These are phyloP conservation scores for Brachionus plicatilis DNA, from an alignment of 1,140 invertebrate species.

Conservation along the genomic window DNA sequence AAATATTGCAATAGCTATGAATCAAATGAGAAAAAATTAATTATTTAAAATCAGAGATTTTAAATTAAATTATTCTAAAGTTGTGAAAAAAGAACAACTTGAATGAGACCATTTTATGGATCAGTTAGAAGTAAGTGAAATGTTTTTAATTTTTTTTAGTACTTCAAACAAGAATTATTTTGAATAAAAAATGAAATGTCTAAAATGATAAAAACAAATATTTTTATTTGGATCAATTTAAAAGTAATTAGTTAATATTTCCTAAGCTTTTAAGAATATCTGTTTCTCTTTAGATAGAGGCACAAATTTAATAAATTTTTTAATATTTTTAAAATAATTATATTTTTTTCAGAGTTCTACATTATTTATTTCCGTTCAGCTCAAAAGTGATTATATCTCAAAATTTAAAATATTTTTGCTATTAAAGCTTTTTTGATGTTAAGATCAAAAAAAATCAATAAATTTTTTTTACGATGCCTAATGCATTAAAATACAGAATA, in stretches of 20 bases:
- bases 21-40: neutral
- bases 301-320: too few species aligned
- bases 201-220: too few species aligned
- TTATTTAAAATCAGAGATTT: neutral
- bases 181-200: too few species aligned
- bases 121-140: neutral
- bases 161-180: too few species aligned
- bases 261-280: too few species aligned
- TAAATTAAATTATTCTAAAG: neutral
- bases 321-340: too few species aligned
- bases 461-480: neutral
- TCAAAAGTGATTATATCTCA: neutral
- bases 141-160: neutral
- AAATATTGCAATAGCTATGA: neutral
- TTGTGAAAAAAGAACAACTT: neutral
- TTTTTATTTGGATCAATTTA: neutral
- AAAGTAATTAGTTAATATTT: neutral
- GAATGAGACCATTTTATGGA: neutral
- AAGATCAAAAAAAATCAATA: neutral
- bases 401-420: neutral
- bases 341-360: too few species aligned
- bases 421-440: neutral
- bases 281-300: too few species aligned
- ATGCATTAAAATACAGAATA: too few species aligned
- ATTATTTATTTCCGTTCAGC: too few species aligned